These are phyloP conservation scores for Tiliacea citrago DNA, from an alignment of 2,888 invertebrate species.

Conservation along the genomic window DNA sequence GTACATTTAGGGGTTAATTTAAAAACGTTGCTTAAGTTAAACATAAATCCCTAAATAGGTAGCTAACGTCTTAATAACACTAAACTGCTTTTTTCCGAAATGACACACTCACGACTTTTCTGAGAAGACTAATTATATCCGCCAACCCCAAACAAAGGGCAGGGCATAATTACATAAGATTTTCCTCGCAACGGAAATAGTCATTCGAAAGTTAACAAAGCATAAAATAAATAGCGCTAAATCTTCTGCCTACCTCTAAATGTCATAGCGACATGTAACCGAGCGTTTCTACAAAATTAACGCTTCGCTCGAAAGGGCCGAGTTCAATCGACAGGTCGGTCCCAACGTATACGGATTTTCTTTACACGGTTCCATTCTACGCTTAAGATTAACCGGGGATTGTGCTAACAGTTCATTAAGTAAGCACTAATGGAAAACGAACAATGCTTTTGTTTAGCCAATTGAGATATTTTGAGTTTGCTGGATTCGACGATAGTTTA, in stretches of 20 bases:
- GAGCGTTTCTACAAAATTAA: slow-evolving; percentile 52
- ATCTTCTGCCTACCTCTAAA: slow-evolving; percentile 43
- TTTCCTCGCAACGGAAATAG: background rate
- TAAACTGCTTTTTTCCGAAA: background rate
- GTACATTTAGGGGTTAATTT: background rate
- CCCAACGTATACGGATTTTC: slow-evolving; percentile 50
- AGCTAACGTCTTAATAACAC: background rate
- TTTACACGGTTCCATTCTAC: slow-evolving; percentile 47
- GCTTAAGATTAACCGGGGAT: slow-evolving; percentile 41
- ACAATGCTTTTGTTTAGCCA: slow-evolving; percentile 44
- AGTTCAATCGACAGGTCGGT: slow-evolving; percentile 49
- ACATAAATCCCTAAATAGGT: background rate
- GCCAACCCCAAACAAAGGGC: background rate
- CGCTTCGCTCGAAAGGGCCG: slow-evolving; percentile 49
- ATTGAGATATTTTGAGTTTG: slow-evolving; percentile 35
- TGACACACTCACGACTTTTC: background rate
- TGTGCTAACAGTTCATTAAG: slow-evolving; percentile 46
- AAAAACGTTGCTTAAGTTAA: too few relatives aligned
- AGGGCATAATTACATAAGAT: slow-evolving; percentile 4
- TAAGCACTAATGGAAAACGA: slow-evolving; percentile 16
- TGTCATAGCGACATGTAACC: slow-evolving; percentile 43
- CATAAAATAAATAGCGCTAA: slow-evolving; percentile 32
- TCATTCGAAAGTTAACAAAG: slow-evolving; percentile 21
- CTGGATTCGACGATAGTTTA: background rate
- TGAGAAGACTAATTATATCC: background rate